These are phyloP conservation scores for Solenopsis invicta DNA, from an alignment of 1,140 invertebrate genomes.

Conservation along the genomic window DNA sequence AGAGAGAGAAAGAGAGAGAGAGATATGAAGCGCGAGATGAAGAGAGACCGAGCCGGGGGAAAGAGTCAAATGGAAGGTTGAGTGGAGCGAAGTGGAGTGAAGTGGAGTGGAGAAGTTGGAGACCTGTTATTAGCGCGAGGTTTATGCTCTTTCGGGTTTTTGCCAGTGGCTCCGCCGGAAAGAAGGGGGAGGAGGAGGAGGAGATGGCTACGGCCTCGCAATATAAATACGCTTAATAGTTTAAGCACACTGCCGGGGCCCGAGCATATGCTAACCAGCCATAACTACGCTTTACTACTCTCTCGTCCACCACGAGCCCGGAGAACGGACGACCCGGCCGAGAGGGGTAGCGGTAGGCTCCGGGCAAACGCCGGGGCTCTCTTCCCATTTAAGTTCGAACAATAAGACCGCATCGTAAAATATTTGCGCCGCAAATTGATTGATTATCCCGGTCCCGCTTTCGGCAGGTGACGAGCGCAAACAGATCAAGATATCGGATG, in stretches of 20 bases:
- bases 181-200: slow-evolving; percentile 51
- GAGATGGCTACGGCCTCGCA: slow-evolving; percentile 83
- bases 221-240: slow-evolving; percentile 87
- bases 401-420: slow-evolving; percentile 50
- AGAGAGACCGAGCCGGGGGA: slow-evolving; percentile 61
- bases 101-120: slow-evolving; percentile 82
- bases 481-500: slow-evolving; percentile 33
- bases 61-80: slow-evolving; percentile 71
- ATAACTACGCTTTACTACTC: slow-evolving; percentile 86
- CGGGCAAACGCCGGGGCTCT: slow-evolving; percentile 13
- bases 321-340: slow-evolving; percentile 28
- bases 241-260: slow-evolving; percentile 84
- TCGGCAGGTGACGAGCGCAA: slow-evolving; percentile 18
- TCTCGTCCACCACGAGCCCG: slow-evolving; percentile 75
- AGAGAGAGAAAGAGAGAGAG: slow-evolving; percentile 53
- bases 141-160: slow-evolving; percentile 85
- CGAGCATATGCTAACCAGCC: slow-evolving; percentile 86
- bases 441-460: slow-evolving; percentile 35
- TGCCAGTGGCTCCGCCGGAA: slow-evolving; percentile 74
- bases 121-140: slow-evolving; percentile 86
- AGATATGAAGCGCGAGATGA: neutral
- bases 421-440: slow-evolving; percentile 56
- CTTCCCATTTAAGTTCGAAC: slow-evolving; percentile 43
- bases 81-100: slow-evolving; percentile 80
- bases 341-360: slow-evolving; percentile 9